These are phyloP conservation scores for Grammomys surdaster DNA, from an alignment of 2,113 vertebrate species.

Conservation along the genomic window DNA sequence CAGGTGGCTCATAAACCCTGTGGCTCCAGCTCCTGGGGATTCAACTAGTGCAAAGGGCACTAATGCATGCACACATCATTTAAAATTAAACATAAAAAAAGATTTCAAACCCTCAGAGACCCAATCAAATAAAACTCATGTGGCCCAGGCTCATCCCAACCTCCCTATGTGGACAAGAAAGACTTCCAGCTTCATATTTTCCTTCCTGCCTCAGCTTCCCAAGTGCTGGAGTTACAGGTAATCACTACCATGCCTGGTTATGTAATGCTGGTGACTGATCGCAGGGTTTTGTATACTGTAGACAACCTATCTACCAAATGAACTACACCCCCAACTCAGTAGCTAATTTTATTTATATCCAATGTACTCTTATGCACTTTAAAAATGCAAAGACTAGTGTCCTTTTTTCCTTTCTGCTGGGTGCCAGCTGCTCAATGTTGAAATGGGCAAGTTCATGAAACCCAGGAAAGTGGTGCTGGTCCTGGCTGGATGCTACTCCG, in stretches of 20 bases:
- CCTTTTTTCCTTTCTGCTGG: too few relatives aligned
- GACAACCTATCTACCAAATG: neutral
- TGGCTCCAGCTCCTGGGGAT: neutral
- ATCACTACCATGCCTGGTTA: neutral
- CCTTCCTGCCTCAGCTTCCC: neutral
- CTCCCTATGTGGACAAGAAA: neutral
- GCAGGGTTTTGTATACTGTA: neutral
- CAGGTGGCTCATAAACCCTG: neutral
- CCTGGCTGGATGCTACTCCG: too few relatives aligned
- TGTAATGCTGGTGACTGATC: neutral
- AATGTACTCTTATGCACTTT: neutral
- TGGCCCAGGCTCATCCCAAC: neutral
- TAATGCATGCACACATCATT: too few relatives aligned
- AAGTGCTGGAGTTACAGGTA: neutral
- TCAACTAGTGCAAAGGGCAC: neutral
- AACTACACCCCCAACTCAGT: neutral
- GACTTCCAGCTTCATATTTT: neutral
- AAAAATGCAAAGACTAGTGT: neutral
- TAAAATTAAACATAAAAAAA: neutral
- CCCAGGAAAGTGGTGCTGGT: too few relatives aligned
- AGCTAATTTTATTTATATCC: conserved; percentile 7
- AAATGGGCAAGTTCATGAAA: too few relatives aligned
- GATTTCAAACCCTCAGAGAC: neutral
- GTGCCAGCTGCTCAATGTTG: too few relatives aligned
- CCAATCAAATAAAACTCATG: neutral